These are phyloP conservation scores for Lethenteron reissneri DNA, from an alignment of 2,113 vertebrate species.

Conservation along the genomic window DNA sequence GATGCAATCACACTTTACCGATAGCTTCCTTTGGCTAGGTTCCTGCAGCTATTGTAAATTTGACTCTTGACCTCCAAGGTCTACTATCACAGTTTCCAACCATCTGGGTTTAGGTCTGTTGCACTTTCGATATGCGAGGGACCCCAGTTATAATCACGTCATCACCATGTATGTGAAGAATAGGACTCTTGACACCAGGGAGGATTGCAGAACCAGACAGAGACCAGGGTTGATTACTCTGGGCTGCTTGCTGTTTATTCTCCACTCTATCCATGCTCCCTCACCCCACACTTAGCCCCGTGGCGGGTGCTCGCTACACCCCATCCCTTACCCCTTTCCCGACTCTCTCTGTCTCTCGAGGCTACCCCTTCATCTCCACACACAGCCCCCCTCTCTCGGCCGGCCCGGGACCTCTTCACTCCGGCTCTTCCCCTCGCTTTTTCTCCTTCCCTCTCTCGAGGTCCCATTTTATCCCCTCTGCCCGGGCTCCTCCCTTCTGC, in stretches of 20 bases:
- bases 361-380: neutral
- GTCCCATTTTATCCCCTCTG: neutral
- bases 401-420: neutral
- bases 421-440: neutral
- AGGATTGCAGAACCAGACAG: too few species aligned
- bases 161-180: too few species aligned
- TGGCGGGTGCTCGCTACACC: neutral
- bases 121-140: too few species aligned
- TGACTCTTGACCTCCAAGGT: too few species aligned
- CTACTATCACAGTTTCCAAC: too few species aligned
- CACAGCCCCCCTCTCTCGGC: neutral
- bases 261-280: neutral
- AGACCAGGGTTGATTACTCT: too few species aligned
- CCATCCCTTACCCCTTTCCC: neutral
- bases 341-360: neutral
- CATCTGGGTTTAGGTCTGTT: too few species aligned
- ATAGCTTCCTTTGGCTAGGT: too few species aligned
- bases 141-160: too few species aligned
- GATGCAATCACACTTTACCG: too few species aligned
- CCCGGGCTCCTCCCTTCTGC: neutral
- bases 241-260: neutral
- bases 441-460: neutral
- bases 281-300: neutral
- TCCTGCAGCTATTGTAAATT: too few species aligned
- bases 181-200: too few species aligned